phyloP scores from a whole-genome alignment of 1,140 invertebrate genomes.

The Hycleus cichorii region DNA sequence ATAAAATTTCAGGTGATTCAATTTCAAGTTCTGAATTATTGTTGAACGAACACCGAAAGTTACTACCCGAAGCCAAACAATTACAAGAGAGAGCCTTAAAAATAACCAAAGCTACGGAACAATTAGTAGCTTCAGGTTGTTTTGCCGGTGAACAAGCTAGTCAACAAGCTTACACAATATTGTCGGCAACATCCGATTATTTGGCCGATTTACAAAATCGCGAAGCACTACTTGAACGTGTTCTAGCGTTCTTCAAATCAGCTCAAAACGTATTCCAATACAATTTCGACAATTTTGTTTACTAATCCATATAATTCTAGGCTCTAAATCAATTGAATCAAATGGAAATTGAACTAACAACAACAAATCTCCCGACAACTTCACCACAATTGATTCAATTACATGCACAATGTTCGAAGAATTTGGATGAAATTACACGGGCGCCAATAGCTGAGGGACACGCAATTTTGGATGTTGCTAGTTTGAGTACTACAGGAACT shows the following conservation, averaged over 20 bases:
- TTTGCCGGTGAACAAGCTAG: constrained; percentile 65
- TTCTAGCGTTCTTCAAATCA: constrained; percentile 67
- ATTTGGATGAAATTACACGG: constrained; percentile 58
- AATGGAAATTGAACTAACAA: constrained; percentile 67
- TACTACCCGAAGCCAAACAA: constrained; percentile 65
- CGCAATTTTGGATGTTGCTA: constrained; percentile 62
- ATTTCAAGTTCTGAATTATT: constrained; percentile 60
- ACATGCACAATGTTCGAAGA: constrained; percentile 54
- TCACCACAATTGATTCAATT: constrained; percentile 58
- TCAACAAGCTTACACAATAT: constrained; percentile 61
- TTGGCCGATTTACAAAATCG: constrained; percentile 63
- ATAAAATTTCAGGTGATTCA: constrained; percentile 51
- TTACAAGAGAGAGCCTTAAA: constrained; percentile 69
- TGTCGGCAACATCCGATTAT: constrained; percentile 68
- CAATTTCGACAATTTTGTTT: neutral
- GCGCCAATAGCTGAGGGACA: constrained; percentile 64
- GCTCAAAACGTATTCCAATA: constrained; percentile 54
- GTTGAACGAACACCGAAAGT: constrained; percentile 60
- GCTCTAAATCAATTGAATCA: constrained; percentile 69
- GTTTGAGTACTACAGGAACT: constrained; percentile 55
- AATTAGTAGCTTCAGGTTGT: constrained; percentile 60
- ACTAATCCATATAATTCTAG: constrained; percentile 36
- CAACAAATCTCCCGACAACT: constrained; percentile 54
- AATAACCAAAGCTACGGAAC: constrained; percentile 71
- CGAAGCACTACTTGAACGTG: constrained; percentile 57